Base-by-base conservation (phyloP, 2,797 vertebrate genomes). In the Rhynchotus rufescens region DNA sequence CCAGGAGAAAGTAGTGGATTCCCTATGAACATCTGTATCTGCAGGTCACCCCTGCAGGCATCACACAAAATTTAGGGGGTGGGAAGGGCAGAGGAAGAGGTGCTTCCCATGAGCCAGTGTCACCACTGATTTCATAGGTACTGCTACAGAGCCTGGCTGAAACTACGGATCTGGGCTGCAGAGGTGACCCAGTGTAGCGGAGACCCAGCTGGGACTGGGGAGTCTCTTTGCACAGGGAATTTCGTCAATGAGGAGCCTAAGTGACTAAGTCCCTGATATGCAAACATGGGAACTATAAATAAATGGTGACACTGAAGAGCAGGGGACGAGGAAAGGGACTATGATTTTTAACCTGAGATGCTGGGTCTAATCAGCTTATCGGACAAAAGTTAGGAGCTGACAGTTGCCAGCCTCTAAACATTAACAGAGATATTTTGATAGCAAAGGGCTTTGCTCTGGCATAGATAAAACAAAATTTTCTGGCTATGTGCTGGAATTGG, bases 221-320 rank as follows among this genome's bases (percentile, higher is more conserved):
- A 83, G 51, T 45, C 54, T 82, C 3, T 66, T 87, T 85, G 60
- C 25, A n/a, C 7, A 8, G 15, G 3, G 21, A 8, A 84, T 86
- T 84, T 93, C 65, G 89, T 49, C 23, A 80, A 82, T 73, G 1
- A 71, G 73, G 47, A 88, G 65, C 85, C 75, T 30, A 80, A 72
- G n/a, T 15, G 32, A 89, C 15, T 40, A 40, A 12, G 40, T 60
- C 60, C 44, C 72, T 89, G 90, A 87, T 83, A 87, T 84, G 51
- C 64, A 69, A 74, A 71, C 52, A 74, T 25, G 40, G 36, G 78
- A 93, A 54, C 93, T 95, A 95, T 94, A 95, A 96, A 95, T 95
- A 95, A 86, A 74, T 21, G n/a, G 49, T 94, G 95, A 95, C 87
- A 94, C 68, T 10, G 3, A 72, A 85, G 85, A 94, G 67, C 0